A percentile compares a stretch with the other conserved stretches of the same genome.
Evolutionary conservation across 2,888 invertebrate genomes (phyloP).

Genomic region (Silvanus unidentatus): DNA sequence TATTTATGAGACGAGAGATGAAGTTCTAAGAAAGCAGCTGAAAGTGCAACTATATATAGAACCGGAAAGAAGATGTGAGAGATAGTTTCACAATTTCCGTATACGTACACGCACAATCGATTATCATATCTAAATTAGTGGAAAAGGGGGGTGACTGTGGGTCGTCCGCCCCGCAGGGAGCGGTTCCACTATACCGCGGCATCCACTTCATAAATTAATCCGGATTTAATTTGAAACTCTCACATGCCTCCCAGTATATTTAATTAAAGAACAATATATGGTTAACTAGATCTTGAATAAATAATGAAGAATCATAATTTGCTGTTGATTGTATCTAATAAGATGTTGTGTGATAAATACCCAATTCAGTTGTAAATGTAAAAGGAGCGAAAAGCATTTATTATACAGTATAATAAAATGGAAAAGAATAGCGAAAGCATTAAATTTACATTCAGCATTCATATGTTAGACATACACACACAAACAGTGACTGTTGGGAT

Average conservation of each 20-base stretch:
- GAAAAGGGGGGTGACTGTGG: too few species aligned
- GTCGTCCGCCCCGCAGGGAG: too few species aligned
- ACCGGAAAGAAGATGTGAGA: too few species aligned
- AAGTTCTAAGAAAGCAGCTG: too few species aligned
- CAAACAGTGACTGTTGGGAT: too few species aligned
- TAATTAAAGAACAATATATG: conserved; percentile 2
- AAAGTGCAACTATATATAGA: too few species aligned
- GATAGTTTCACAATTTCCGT: too few species aligned
- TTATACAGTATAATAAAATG: conserved; percentile 1
- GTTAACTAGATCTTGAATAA: not conserved
- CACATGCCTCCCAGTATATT: not conserved
- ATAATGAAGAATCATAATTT: conserved; percentile 1
- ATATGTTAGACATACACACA: conserved; percentile 5
- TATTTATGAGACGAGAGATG: too few species aligned
- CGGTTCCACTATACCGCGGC: too few species aligned
- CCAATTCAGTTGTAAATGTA: conserved; percentile 27
- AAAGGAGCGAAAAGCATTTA: conserved; percentile 9
- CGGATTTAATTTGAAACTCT: conserved; percentile 5
- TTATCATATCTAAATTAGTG: too few species aligned
- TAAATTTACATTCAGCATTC: conserved; percentile 34
- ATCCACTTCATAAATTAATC: not conserved
- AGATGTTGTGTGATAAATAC: conserved; percentile 25
- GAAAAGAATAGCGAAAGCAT: conserved; percentile 29
- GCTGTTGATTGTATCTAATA: not conserved
- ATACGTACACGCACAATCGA: too few species aligned